A percentile compares a stretch with the other conserved stretches of the same genome.
Conservation (phyloP, 2,113 vertebrate species). For the Corydoras sp. region DNA sequence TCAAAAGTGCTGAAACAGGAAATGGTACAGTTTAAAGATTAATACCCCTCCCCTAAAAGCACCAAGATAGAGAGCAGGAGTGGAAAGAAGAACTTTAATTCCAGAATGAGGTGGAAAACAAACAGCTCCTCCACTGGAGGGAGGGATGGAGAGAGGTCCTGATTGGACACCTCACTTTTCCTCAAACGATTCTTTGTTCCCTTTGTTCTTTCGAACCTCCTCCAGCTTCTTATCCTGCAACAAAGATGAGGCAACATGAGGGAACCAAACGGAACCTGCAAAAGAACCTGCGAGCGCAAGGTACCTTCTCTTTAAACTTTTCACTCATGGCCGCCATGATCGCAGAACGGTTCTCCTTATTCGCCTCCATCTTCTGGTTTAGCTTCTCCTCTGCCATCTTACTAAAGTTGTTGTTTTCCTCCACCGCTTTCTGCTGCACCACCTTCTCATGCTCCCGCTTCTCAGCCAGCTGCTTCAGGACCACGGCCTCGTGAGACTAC, state of each 20-base stretch:
- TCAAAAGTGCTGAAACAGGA: too few relatives aligned
- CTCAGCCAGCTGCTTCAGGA: conserved; percentile 93
- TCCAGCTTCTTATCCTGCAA: conserved; percentile 91
- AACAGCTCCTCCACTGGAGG: too few relatives aligned
- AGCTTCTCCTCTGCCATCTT: conserved; percentile 98
- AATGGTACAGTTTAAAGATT: too few relatives aligned
- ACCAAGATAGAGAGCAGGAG: too few relatives aligned
- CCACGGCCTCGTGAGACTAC: conserved; percentile 90
- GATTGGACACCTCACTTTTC: conserved; percentile 69
- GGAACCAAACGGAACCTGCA: neutral
- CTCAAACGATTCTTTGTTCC: conserved; percentile 77
- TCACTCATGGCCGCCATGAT: conserved; percentile 91
- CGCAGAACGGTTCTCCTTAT: conserved; percentile 92
- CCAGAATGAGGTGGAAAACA: too few relatives aligned
- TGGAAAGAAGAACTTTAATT: too few relatives aligned
- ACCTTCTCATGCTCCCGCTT: conserved; percentile 94
- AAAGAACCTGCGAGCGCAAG: neutral
- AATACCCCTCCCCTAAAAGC: too few relatives aligned
- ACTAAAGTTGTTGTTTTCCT: conserved; percentile 97
- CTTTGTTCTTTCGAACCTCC: conserved; percentile 95
- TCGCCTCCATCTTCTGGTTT: conserved; percentile 96
- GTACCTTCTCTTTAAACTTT: conserved; percentile 92
- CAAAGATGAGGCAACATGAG: neutral
- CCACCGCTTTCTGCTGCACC: conserved; percentile 90
- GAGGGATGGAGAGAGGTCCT: neutral